These are phyloP conservation scores for Zaprionus bogoriensis DNA, from an alignment of 2,888 invertebrate genomes.

Conservation along the genomic window DNA sequence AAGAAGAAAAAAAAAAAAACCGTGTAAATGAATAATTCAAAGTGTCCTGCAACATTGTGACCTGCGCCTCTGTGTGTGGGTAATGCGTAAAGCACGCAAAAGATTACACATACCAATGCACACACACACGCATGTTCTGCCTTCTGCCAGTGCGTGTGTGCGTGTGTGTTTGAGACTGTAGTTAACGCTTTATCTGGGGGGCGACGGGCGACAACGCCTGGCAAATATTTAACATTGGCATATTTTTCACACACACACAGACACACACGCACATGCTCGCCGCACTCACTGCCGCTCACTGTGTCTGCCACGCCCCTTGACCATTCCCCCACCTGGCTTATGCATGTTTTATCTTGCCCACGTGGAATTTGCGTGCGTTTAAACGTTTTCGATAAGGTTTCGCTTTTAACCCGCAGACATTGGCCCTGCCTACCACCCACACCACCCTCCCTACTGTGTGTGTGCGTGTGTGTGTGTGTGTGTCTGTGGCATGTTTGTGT, in stretches of 20 bases:
- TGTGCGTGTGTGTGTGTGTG: constrained; percentile 27
- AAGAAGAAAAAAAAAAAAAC: constrained; percentile 32
- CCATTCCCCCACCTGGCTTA: constrained; percentile 60
- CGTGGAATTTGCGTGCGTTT: constrained; percentile 79
- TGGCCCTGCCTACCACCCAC: too few relatives aligned
- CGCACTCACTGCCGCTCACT: constrained; percentile 1
- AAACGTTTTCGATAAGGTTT: constrained; percentile 79
- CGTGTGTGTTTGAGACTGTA: constrained; percentile 56
- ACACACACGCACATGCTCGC: constrained; percentile 8
- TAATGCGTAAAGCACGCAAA: constrained; percentile 79
- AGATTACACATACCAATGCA: constrained; percentile 71
- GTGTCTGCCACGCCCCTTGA: constrained; percentile 41
- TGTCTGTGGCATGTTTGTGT: constrained; percentile 68
- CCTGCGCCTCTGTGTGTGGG: constrained; percentile 51
- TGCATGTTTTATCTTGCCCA: constrained; percentile 78
- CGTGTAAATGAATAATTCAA: constrained; percentile 78
- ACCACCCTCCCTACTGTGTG: constrained; percentile 3
- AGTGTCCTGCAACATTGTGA: constrained; percentile 78
- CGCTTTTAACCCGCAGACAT: constrained; percentile 75
- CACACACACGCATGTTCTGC: constrained; percentile 28
- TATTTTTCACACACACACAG: constrained; percentile 67
- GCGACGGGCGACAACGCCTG: constrained; percentile 63
- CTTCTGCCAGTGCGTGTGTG: constrained; percentile 13
- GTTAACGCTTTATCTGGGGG: constrained; percentile 76
- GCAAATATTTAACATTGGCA: constrained; percentile 79